These are phyloP conservation scores for Nycticryphes semicollaris DNA, from an alignment of 2,113 vertebrate genomes.

Conservation along the genomic window DNA sequence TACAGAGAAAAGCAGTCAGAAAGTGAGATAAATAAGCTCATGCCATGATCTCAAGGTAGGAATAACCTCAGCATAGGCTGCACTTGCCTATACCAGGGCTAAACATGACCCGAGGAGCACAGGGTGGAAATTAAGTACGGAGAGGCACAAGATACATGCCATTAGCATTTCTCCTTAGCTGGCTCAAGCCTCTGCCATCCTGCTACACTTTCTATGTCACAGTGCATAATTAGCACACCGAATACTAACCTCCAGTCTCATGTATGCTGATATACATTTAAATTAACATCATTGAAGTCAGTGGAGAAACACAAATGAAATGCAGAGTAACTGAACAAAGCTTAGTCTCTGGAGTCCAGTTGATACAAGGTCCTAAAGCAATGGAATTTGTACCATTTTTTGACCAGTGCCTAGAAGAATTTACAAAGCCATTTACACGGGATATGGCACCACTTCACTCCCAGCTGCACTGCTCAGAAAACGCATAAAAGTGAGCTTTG, in stretches of 20 bases:
- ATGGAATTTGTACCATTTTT: background rate
- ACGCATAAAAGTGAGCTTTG: background rate
- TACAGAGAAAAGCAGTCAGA: background rate
- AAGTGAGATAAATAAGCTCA: constrained; percentile 1
- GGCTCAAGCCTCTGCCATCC: background rate
- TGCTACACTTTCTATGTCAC: background rate
- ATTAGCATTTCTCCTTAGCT: background rate
- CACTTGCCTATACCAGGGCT: background rate
- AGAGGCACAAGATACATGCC: background rate
- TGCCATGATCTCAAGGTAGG: background rate
- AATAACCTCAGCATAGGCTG: background rate
- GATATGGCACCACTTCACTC: background rate
- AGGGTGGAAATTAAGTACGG: background rate
- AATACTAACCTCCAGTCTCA: background rate
- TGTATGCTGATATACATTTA: rapidly evolving
- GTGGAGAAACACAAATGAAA: background rate
- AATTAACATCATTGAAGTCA: background rate
- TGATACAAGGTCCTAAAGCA: background rate
- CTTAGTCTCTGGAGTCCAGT: background rate
- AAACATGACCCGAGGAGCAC: background rate
- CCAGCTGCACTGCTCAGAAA: background rate
- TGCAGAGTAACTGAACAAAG: background rate
- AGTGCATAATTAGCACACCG: background rate
- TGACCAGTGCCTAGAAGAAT: background rate
- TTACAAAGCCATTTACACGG: background rate